A percentile compares a stretch with the other conserved stretches of the same genome.
Conservation (phyloP, 2,797 vertebrate genomes). For the Strix occidentalis region DNA sequence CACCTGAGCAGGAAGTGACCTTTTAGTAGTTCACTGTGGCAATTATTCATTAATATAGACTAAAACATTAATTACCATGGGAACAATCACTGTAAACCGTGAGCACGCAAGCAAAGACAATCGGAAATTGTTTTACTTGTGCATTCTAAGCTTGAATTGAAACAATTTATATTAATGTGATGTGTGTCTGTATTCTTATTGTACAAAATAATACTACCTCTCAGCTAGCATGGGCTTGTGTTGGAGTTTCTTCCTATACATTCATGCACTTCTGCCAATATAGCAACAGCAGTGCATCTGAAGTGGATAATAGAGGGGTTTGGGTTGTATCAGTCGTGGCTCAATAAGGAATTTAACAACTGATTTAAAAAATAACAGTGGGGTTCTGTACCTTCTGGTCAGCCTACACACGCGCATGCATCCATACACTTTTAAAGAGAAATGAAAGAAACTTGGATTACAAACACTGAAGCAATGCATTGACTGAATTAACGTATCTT, state of each 20-base stretch:
- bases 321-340: neutral
- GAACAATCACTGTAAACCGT: neutral
- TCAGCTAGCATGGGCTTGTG: neutral
- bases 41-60: conserved; percentile 61
- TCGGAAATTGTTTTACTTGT: neutral
- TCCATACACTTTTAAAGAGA: neutral
- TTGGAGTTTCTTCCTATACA: neutral
- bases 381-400: neutral
- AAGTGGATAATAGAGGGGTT: neutral
- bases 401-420: neutral
- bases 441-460: neutral
- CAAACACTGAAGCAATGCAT: neutral
- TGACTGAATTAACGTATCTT: accelerated
- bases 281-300: neutral
- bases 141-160: neutral
- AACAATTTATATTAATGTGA: neutral
- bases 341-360: neutral
- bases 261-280: neutral
- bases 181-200: neutral
- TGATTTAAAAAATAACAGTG: neutral
- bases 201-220: neutral
- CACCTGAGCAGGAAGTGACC: conserved; percentile 1
- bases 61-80: conserved; percentile 50
- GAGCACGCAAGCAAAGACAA: neutral
- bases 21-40: conserved; percentile 12